Evolutionary conservation across 2,113 vertebrate genomes (phyloP).

Genomic region (Chelonoidis abingdonii): DNA sequence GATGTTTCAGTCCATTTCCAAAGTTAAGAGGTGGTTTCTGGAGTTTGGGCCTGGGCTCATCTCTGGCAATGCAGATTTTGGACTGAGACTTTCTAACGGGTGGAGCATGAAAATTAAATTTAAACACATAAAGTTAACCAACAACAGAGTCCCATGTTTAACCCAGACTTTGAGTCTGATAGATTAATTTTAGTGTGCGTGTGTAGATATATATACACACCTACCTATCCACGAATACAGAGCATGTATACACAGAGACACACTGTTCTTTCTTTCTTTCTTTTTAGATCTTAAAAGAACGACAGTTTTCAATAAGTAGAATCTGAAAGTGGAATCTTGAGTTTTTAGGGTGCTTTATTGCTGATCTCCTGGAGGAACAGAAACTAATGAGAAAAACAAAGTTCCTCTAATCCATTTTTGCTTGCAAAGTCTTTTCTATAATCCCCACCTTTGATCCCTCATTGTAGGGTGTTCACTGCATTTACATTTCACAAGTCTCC

Average conservation of each 20-base stretch:
- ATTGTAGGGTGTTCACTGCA: conserved; percentile 15
- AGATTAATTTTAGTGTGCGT: neutral
- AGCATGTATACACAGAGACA: no score
- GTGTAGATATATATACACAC: neutral
- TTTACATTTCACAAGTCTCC: conserved; percentile 56
- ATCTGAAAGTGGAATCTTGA: conserved; percentile 20
- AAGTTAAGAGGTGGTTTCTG: neutral
- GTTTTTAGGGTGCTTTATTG: conserved; percentile 44
- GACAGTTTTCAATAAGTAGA: neutral
- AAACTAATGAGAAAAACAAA: conserved; percentile 70
- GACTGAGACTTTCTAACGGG: accelerated
- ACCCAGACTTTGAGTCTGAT: neutral
- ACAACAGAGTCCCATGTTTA: neutral
- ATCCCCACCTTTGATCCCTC: conserved; percentile 42
- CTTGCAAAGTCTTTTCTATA: conserved; percentile 63
- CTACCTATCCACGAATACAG: no score
- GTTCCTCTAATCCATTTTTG: conserved; percentile 41
- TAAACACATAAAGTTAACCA: neutral
- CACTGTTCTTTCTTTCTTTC: neutral
- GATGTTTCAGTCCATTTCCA: neutral
- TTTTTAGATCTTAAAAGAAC: accelerated
- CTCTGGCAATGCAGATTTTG: accelerated
- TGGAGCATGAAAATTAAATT: neutral
- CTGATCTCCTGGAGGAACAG: conserved; percentile 52
- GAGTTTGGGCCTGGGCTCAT: accelerated